These are phyloP conservation scores for Anas bahamensis DNA, from an alignment of 2,797 vertebrate genomes.

Conservation along the genomic window DNA sequence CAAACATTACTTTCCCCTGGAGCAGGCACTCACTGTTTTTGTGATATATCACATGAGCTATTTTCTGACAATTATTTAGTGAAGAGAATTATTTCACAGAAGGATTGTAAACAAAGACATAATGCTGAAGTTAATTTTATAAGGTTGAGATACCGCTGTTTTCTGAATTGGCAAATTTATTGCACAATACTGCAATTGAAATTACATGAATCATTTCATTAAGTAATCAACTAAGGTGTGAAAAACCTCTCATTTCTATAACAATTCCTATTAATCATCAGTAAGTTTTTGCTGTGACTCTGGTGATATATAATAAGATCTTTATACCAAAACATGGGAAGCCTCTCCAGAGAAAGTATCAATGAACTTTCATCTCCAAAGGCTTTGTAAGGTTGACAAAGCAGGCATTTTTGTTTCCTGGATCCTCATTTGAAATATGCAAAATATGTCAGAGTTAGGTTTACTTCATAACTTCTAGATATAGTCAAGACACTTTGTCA, in stretches of 20 bases:
- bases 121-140: constrained; percentile 1
- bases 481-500: background rate
- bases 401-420: background rate
- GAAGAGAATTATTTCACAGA: background rate
- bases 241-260: background rate
- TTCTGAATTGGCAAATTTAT: background rate
- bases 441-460: background rate
- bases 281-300: background rate
- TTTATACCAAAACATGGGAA: background rate
- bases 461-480: background rate
- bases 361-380: background rate
- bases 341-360: background rate
- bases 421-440: background rate
- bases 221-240: background rate
- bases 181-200: background rate
- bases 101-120: background rate
- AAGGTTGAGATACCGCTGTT: background rate
- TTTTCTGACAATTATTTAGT: constrained; percentile 18
- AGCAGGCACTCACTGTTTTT: background rate
- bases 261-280: background rate
- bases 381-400: background rate
- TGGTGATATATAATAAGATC: background rate
- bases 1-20: background rate
- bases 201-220: background rate
- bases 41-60: background rate